Evolutionary conservation across 2,113 vertebrate species (phyloP), one percentile per base, ranked within the genome.

Genomic region (Trochalopteron elliotii): DNA sequence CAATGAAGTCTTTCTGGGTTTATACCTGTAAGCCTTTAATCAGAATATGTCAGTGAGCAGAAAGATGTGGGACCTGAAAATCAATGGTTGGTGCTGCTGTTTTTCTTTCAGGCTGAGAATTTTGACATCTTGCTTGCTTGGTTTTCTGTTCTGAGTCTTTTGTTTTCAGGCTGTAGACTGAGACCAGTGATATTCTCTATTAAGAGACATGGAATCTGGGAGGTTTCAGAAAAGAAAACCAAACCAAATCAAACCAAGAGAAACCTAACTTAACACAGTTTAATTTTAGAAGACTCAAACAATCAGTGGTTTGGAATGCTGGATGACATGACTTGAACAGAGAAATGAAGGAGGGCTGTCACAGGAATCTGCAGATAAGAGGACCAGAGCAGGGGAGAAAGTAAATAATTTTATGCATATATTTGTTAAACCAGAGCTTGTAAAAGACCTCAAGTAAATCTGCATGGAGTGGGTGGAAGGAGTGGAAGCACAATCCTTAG

Each of bases 21-120:
- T 94, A 84, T 83, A 76, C 76, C 68, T 15, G 14, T 65, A 82
- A 91, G 53, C 27, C 52, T 94, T 90, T 97, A 92, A 97, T 94
- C 59, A 93, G 91, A 94, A 71, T 57, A 78, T 83, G 67, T 71
- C 79, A 88, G 87, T 87, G 67, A 89, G 59, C 61, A 89, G 47
- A 44, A 86, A 75, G 65, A 83, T 69, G 49, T 74, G 74, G 75
- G 77, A 85, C 76, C 56, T 64, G 79, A 92, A 94, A 93, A 96
- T 94, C 92, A 70, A n/a, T 80, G 65, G 45, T 28, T 72, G 53
- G 9, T 76, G 56, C 39, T 94, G 57, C 52, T 90, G 39, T 83
- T 92, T 89, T 86, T 44, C 80, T 95, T 78, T 74, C 50, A 78
- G 31, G 17, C 28, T 86, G 69, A 87, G 42, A 59, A 39, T 88